Base-by-base conservation (phyloP, 1,140 invertebrate genomes). In the Drosophila sulfurigaster region DNA sequence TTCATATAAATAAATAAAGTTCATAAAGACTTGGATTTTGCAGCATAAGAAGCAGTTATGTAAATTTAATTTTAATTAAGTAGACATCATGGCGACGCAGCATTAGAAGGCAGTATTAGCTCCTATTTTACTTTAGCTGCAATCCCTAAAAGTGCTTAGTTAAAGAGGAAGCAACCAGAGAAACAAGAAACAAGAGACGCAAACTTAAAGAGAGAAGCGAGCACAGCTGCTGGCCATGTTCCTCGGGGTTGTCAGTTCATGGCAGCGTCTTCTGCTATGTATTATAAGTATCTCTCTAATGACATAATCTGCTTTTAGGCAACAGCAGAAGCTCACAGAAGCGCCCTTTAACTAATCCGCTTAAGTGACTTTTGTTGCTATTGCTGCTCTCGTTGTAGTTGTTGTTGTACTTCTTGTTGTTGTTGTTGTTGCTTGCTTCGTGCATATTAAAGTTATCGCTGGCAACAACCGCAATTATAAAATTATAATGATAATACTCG, bases 401-500 rank as follows among this genome's bases (percentile, higher is more conserved):
- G 72, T n/a, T 57, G 63, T 25, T 75, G 52, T 49, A 60, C 69
- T 76, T 59, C 32, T 54, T 28, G 45, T 48, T 25, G 30, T 35
- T 68, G 20, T 25, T 4, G 20, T 20, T 20, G 20, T 20, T 3
- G 20, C 20, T 20, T 20, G 41, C 59, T 74, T 83, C 80, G 68
- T 81, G 83, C 85, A 88, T 88, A 89, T 88, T 89, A 83, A 88
- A 85, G 78, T 89, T 89, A 89, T 89, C 86, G 78, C 81, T 32
- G 67, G 85, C 74, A 88, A 85, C 85, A 85, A 89, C 78, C 85
- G 85, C 85, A 89, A 89, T 89, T 89, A 89, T 89, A 89, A 89
- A 89, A 89, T 89, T 89, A 89, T 89, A 89, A 89, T 89, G 85
- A 89, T 89, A 89, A 89, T 89, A 80, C 71, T 79, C 78, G 46